These are phyloP conservation scores for Aphaenogaster floridana DNA, from an alignment of 1,140 invertebrate genomes.

Conservation along the genomic window DNA sequence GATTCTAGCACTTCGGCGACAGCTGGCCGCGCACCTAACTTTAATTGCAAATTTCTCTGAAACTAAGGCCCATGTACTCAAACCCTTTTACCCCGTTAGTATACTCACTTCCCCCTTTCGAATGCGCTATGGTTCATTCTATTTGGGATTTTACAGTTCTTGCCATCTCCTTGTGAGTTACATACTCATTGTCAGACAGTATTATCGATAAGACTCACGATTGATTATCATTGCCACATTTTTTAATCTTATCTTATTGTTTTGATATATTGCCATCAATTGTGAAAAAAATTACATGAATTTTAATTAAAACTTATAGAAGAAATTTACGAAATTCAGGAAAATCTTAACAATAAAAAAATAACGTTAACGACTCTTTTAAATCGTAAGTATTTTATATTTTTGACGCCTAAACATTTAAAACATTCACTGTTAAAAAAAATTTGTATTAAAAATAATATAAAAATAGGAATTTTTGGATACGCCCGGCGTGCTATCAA, in stretches of 20 bases:
- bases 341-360: neutral
- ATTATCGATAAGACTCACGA: neutral
- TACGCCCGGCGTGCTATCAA: no score
- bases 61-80: no score
- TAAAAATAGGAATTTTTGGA: no score
- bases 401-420: neutral
- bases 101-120: no score
- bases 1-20: no score
- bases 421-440: neutral
- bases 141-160: no score
- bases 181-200: neutral
- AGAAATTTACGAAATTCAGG: neutral
- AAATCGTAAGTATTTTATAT: neutral
- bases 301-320: neutral
- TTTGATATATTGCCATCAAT: neutral
- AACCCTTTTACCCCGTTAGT: no score
- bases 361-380: neutral
- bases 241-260: slow-evolving; percentile 20
- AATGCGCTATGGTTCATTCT: no score
- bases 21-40: no score
- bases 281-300: neutral
- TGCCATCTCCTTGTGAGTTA: neutral
- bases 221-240: slow-evolving; percentile 22
- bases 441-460: no score
- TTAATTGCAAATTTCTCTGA: no score